A percentile compares a stretch with the other conserved stretches of the same genome.
Evolutionary conservation across 2,797 vertebrate genomes (phyloP).

Genomic region (Rhinophrynus dorsalis): DNA sequence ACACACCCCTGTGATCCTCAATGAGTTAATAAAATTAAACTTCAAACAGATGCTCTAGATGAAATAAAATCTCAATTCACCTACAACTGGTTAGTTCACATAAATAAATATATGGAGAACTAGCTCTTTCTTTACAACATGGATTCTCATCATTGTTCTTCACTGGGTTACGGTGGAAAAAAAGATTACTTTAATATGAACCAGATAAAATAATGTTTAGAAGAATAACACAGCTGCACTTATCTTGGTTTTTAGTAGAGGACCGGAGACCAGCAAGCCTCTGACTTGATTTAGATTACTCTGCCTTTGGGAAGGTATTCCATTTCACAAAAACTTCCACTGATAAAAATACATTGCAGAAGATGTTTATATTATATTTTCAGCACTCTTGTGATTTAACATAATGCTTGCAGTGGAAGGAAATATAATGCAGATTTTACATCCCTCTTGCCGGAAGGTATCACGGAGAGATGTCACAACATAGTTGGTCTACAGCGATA

Average conservation of each 20-base stretch:
- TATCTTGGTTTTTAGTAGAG: conserved; percentile 58
- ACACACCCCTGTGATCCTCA: no score
- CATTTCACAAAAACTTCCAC: conserved; percentile 37
- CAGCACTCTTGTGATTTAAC: conserved; percentile 2
- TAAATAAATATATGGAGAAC: conserved; percentile 53
- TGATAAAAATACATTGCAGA: conserved; percentile 35
- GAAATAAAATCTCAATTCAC: conserved; percentile 10
- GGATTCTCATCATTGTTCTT: conserved; percentile 48
- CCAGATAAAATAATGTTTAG: conserved; percentile 60
- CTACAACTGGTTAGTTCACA: conserved; percentile 15
- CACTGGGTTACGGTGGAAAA: conserved; percentile 40
- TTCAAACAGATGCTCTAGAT: neutral
- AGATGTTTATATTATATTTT: neutral
- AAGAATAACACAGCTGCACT: conserved; percentile 59
- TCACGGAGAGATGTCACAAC: conserved; percentile 53
- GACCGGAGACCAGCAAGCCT: conserved; percentile 50
- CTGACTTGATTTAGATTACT: conserved; percentile 56
- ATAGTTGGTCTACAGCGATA: conserved; percentile 53
- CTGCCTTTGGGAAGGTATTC: conserved; percentile 45
- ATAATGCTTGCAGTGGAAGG: conserved; percentile 1
- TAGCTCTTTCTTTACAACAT: conserved; percentile 44
- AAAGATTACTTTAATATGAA: conserved; percentile 57
- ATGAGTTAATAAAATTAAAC: conserved; percentile 6
- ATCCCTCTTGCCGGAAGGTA: conserved; percentile 47
- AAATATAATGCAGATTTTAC: conserved; percentile 43